Base-by-base conservation (phyloP, 1,140 invertebrate species). In the Sitobion miscanthi region DNA sequence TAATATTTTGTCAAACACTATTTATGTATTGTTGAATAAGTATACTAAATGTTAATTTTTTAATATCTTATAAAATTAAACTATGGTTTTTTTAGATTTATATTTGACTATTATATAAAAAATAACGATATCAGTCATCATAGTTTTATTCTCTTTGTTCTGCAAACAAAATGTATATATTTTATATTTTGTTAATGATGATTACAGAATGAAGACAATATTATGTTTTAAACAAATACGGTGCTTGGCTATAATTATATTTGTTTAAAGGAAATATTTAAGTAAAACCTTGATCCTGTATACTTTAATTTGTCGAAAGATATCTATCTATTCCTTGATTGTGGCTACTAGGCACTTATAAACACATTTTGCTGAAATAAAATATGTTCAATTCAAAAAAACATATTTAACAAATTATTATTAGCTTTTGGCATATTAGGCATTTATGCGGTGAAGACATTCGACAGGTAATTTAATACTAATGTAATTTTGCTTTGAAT, bases 351-450 rank as follows among this genome's bases (percentile, higher is more conserved):
- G 62, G 49, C 7, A 52, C 30, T 52, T 88, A 52, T 88, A 88
- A 88, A 88, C 47, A n/a, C 25, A 88, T 88, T 88, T 88, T 47
- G 52, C 17, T 35, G 47, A 88, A 88, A 88, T 49, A 30, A 52
- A 88, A 38, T 38, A 38, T 52, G 20, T 88, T 88, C 47, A 52
- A 23, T 52, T 88, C 21, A 52, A 52, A 88, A 49, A 35, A 52
- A 88, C 25, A n/a, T 52, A 52, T 38, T 77, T n/a, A 77, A n/a
- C 62, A 77, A 17, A 69, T n/a, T 35, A 77, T 77, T 77, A 77
- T 77, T 69, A 69, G 62, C 5, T 77, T 77, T 77, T 77, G n/a
- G 30, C 11, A 77, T 77, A 77, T 77, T 77, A 77, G 14, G 30
- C n/a, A 77, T 77, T 77, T 17, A 77, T 14, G n/a, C 14, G 62